Evolutionary conservation across 2,888 invertebrate genomes (phyloP).

Genomic region (Lasioglossum vierecki): DNA sequence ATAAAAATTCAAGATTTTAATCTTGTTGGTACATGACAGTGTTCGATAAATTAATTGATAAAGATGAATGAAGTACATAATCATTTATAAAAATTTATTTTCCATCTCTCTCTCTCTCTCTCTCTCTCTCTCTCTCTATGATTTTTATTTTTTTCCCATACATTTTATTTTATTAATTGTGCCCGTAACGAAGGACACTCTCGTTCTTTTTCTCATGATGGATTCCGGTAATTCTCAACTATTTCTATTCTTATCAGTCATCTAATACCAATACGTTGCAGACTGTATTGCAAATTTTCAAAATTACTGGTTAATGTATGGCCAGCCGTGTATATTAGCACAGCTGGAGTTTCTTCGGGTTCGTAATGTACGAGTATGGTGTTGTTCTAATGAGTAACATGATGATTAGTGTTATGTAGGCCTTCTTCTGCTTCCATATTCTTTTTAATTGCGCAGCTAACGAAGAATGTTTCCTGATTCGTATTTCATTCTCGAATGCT

Average conservation of each 20-base stretch:
- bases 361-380: neutral
- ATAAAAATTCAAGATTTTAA: too few species aligned
- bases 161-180: neutral
- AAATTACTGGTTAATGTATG: neutral
- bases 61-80: too few species aligned
- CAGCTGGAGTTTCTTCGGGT: neutral
- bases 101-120: too few species aligned
- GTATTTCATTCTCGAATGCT: neutral
- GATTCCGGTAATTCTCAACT: neutral
- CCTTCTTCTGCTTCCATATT: neutral
- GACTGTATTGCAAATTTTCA: neutral
- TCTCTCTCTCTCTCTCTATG: too few species aligned
- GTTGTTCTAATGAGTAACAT: neutral
- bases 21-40: too few species aligned
- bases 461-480: neutral
- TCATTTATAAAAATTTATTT: too few species aligned
- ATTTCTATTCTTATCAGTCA: neutral
- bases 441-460: neutral
- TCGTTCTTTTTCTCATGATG: neutral
- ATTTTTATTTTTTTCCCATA: neutral
- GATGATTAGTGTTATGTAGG: neutral
- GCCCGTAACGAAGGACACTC: neutral
- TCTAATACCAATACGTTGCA: neutral
- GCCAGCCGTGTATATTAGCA: neutral
- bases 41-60: too few species aligned